Evolutionary conservation across 2,797 vertebrate genomes (phyloP).

Genomic region (Percopsis omiscomaycus): DNA sequence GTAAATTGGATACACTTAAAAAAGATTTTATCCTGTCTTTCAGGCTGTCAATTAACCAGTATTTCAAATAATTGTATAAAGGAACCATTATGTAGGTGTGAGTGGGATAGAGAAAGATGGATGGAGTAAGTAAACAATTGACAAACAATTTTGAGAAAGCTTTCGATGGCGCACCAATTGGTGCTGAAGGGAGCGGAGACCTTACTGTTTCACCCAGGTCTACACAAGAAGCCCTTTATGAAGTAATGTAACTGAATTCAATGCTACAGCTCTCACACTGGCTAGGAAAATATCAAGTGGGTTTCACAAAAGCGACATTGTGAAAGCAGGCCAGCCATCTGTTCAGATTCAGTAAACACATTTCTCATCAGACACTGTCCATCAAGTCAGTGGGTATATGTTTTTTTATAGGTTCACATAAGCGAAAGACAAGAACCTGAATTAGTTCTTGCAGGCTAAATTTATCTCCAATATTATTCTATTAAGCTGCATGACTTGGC

Average conservation of each 20-base stretch:
- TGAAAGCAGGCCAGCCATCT: conserved; percentile 43
- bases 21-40: too few relatives aligned
- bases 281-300: conserved; percentile 60
- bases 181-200: neutral
- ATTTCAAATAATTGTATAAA: too few relatives aligned
- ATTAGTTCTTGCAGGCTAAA: conserved; percentile 23
- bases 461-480: too few relatives aligned
- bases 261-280: conserved; percentile 30
- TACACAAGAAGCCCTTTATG: conserved; percentile 52
- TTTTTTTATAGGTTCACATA: conserved; percentile 36
- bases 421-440: conserved; percentile 29
- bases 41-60: too few relatives aligned
- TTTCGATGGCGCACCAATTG: too few relatives aligned
- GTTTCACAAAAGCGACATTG: conserved; percentile 58
- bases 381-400: conserved; percentile 48
- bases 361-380: conserved; percentile 42
- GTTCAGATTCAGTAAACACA: conserved; percentile 30
- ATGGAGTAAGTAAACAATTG: too few relatives aligned
- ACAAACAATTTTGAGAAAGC: too few relatives aligned
- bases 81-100: too few relatives aligned
- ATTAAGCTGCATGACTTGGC: too few relatives aligned
- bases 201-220: conserved; percentile 20
- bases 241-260: conserved; percentile 43
- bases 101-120: too few relatives aligned
- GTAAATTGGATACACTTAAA: neutral